Conservation (phyloP, 1,140 invertebrate genomes). For the Pentalonia nigronervosa region DNA sequence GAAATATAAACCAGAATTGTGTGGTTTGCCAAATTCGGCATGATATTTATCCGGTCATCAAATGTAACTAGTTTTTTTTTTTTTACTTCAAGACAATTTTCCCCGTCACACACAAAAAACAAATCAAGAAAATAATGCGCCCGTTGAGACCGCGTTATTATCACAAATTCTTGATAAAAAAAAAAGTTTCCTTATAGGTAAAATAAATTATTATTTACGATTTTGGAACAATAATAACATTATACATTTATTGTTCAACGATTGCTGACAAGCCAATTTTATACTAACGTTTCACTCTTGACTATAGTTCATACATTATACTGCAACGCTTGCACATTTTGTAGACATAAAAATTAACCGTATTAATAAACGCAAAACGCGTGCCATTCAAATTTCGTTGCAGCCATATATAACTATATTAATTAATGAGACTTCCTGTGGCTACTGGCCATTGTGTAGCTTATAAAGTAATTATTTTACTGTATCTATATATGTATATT, state of each 20-base stretch:
- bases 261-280: neutral
- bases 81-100: neutral
- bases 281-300: neutral
- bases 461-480: neutral
- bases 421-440: constrained; percentile 39
- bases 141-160: neutral
- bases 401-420: neutral
- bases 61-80: constrained; percentile 42
- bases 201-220: constrained; percentile 9
- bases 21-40: constrained; percentile 48
- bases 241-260: neutral
- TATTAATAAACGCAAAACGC: too few relatives aligned
- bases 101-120: neutral
- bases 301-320: neutral
- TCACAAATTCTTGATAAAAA: constrained; percentile 12
- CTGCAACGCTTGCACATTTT: neutral
- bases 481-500: neutral
- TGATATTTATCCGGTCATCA: constrained; percentile 2
- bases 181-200: neutral
- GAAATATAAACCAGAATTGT: constrained; percentile 34
- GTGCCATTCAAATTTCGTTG: neutral
- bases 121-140: neutral
- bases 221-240: constrained; percentile 3
- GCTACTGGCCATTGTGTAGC: neutral
- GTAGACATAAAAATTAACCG: neutral